These are phyloP conservation scores for Danaus plexippus DNA, from an alignment of 1,140 invertebrate genomes.

Conservation along the genomic window DNA sequence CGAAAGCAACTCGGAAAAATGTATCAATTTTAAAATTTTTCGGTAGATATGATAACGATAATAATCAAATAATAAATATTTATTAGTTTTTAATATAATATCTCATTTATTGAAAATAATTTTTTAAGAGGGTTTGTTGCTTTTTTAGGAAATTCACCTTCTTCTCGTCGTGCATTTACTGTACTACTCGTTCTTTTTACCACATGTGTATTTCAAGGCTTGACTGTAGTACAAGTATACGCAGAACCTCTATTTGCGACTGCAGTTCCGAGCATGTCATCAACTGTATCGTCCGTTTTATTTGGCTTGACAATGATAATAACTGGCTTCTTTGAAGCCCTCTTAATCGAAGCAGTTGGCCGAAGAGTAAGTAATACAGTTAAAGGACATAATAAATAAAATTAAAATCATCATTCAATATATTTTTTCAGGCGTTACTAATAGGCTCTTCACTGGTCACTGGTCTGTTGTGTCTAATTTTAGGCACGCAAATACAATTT, in stretches of 20 bases:
- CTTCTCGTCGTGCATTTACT: conserved; percentile 23
- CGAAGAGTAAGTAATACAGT: conserved; percentile 27
- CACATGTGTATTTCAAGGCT: conserved; percentile 34
- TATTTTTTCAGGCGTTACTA: conserved; percentile 33
- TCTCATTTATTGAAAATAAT: not conserved
- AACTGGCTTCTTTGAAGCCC: conserved; percentile 26
- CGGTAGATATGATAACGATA: too few relatives aligned
- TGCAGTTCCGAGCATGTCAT: conserved; percentile 31
- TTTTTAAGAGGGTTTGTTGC: too few relatives aligned
- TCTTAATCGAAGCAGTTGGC: conserved; percentile 31
- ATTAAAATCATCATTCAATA: not conserved
- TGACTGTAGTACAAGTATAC: conserved; percentile 41
- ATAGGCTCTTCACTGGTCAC: conserved; percentile 30
- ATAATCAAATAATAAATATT: too few relatives aligned
- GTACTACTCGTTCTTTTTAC: conserved; percentile 26
- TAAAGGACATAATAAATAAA: too few relatives aligned
- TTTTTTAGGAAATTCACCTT: conserved; percentile 27
- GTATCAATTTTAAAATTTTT: too few relatives aligned
- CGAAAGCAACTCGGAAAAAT: too few relatives aligned
- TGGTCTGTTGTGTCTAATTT: conserved; percentile 27
- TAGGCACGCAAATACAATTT: conserved; percentile 36
- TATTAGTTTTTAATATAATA: too few relatives aligned
- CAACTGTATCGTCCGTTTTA: conserved; percentile 28
- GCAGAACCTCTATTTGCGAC: conserved; percentile 33
- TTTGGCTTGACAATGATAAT: conserved; percentile 26